Base-by-base conservation (phyloP, 2,888 invertebrate genomes). In the Limenitis arthemis region DNA sequence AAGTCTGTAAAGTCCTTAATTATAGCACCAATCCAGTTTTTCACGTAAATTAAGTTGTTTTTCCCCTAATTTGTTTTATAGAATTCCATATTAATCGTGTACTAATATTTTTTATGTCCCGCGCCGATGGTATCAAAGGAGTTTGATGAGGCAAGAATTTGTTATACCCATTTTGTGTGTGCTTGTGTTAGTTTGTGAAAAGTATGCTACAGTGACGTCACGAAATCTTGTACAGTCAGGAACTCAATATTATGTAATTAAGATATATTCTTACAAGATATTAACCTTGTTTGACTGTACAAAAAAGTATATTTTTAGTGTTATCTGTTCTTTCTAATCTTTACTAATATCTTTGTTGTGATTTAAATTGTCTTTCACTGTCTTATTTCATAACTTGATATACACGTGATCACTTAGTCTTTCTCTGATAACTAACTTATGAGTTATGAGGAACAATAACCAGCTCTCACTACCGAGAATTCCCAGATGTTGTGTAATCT, bases 101-200 rank as follows among this genome's bases (percentile, higher is more conserved):
- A 80, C 77, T 82, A 83, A 82, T 80, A 57, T 79, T 80, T 77
- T 80, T 79, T 77, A 70, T 75, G 72, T 63, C 64, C 70, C 65
- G 59, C 64, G 74, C 67, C 54, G 62, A 62, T 46, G 46, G 36
- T 46, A 64, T 67, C 56, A 62, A 81, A 91, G 91, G 90, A 91
- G 91, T 90, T 85, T 91, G 66, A 89, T 88, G 65, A 67, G 67
- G 67, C 66, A 67, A 67, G 66, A 47, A 61, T 53, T 55, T 55
- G 39, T 52, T 53, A 44, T 38, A 56, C 37, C 44, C 43, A 44
- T 59, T 59, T 55, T 62, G 60, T 47, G 66, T 66, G 64, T 68
- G 68, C 68, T 66, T 69, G 44, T 58, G 49, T 59, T 51, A 52
- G 32, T 48, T 55, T 62, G 52, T 55, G 37, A 33, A 50, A n/a